Base-by-base conservation (phyloP, 2,113 vertebrate genomes). In the Mola mola region DNA sequence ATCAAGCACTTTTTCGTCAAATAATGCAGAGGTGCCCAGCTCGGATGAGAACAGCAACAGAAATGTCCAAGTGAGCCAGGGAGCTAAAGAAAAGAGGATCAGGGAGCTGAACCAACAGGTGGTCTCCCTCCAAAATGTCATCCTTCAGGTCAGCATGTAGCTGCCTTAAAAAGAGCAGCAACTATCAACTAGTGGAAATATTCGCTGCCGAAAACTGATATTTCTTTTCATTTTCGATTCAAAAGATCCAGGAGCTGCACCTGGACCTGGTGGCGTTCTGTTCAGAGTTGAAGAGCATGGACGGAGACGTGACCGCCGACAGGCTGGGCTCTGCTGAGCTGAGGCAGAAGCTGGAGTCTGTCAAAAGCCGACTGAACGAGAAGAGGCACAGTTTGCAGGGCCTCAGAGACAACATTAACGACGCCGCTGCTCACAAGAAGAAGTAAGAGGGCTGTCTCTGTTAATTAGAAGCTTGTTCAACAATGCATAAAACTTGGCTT, bases 31-130 rank as follows among this genome's bases (percentile, higher is more conserved):
- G 2, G 38, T 50, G 11, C 60, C 28, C 22, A 29, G 31, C 17
- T 17, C 53, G 1, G 44, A 38, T 40, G 63, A 77, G 29, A 68
- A 76, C 6, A 21, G 50, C 16, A 22, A 41, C 53, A 78, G 68
- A 60, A 86, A 70, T 21, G 44, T 42, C 19, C 64, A 63, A 17
- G 20, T 19, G 20, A 75, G 47, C 60, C 70, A 75, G 22, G 11
- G 53, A 24, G 74, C 64, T 24, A 89, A 87, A 72, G 86, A 88
- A 17, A 72, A 88, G 15, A 81, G 90, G 63, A 90, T 92, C 61
- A 79, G 24, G 29, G 87, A 92, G 48, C 40, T 92, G 25, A 90
- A 89, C 33, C 87, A 88, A 44, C 90, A 91, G 58, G 85, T 92
- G 67, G 89, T 87, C 25, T 90, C 82, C 0, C 74, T 92, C 5